Percentiles rank a stretch among this genome's conserved stretches.
phyloP scores from a whole-genome alignment of 2,888 invertebrate genomes.

The Cephus spinipes region DNA sequence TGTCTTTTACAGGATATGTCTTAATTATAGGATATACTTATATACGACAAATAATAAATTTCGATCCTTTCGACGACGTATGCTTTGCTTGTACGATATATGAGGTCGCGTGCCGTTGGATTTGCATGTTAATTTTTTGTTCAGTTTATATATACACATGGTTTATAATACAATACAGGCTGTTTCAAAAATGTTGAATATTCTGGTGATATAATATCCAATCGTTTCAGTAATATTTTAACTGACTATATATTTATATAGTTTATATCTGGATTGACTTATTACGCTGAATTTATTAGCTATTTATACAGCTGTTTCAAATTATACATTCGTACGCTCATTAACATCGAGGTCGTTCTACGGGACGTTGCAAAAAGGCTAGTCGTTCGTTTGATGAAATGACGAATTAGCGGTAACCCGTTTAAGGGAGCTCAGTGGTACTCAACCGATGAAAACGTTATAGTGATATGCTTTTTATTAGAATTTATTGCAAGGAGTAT shows the following conservation, averaged over 20 bases:
- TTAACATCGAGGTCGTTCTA: neutral
- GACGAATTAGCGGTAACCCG: neutral
- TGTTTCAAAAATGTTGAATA: too few relatives aligned
- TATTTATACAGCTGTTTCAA: neutral
- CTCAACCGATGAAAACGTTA: neutral
- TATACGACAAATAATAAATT: too few relatives aligned
- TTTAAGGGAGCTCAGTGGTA: neutral
- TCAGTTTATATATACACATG: too few relatives aligned
- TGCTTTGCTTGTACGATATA: too few relatives aligned
- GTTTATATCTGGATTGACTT: neutral
- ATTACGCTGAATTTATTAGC: neutral
- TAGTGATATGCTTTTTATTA: neutral
- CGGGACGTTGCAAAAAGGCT: neutral
- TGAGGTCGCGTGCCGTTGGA: too few relatives aligned
- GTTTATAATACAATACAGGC: too few relatives aligned
- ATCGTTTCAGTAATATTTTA: neutral
- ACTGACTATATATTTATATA: neutral
- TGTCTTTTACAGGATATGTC: too few relatives aligned
- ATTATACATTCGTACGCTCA: neutral
- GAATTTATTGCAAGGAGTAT: neutral
- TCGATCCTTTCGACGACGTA: too few relatives aligned
- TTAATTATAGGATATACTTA: too few relatives aligned
- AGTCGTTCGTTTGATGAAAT: neutral
- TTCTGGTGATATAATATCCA: neutral
- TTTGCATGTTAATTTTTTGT: too few relatives aligned